A percentile compares a stretch with the other conserved stretches of the same genome.
Conservation (phyloP, 2,888 invertebrate species). For the Heliconius hortense region DNA sequence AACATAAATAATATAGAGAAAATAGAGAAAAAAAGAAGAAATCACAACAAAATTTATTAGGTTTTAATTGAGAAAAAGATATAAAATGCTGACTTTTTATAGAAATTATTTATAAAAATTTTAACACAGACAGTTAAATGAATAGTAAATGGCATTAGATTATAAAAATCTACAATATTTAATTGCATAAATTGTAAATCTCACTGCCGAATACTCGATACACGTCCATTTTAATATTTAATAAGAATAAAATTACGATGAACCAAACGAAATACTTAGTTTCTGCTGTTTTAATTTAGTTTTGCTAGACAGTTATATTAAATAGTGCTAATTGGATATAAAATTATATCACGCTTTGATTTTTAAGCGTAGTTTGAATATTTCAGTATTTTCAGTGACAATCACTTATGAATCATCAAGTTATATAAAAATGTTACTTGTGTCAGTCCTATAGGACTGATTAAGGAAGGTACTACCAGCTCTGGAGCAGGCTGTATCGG, state of each 20-base stretch:
- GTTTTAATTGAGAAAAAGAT: neutral
- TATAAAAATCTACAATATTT: neutral
- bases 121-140: neutral
- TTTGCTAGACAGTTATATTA: neutral
- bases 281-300: neutral
- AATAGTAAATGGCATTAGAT: neutral
- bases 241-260: neutral
- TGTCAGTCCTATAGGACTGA: no score
- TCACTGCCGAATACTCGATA: neutral
- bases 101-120: neutral
- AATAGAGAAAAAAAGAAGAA: neutral
- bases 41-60: neutral
- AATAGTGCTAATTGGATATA: neutral
- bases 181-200: neutral
- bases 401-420: no score
- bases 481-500: no score
- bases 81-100: neutral
- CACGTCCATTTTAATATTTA: neutral
- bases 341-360: neutral
- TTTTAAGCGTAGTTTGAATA: neutral
- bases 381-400: neutral
- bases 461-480: no score
- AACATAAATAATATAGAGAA: neutral
- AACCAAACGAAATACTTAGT: neutral
- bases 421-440: no score